Base-by-base conservation (phyloP, 2,113 vertebrate genomes). In the Syngnathus scovelli region DNA sequence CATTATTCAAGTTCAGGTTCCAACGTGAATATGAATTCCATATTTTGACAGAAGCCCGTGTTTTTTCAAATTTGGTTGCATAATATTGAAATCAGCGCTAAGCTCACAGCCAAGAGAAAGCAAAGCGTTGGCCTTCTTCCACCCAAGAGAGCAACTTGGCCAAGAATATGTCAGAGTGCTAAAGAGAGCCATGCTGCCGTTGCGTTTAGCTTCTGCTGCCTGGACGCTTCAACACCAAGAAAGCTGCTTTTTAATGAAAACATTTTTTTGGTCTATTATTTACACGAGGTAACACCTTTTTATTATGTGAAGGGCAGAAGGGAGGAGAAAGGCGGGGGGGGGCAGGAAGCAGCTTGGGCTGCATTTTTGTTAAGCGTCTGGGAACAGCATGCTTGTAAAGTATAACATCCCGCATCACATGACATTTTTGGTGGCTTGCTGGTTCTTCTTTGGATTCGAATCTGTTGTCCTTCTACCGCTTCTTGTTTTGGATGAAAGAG, bases 101-200 rank as follows among this genome's bases (percentile, higher is more conserved):
- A 67, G 83, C 80, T 83, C 68, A 11, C 77, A 79, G 87, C 83
- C 79, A 79, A 81, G 78, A 76, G 74, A 86, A 88, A 82, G 78
- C 67, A 86, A 88, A 82, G 78, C 67, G 69, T 88, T 92, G 90
- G 90, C 89, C 71, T 70, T 68, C 71, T 79, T 91, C 90, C 91
- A 90, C 79, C 27, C 61, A 37, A 66, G 70, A 79, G 78, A 78
- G 72, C 78, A 61, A 84, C 78, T 84, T 80, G 78, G 90, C 90
- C 90, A 90, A 91, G 90, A 91, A 89, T 79, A 82, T 90, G 90
- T 90, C 91, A 90, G 79, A 77, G 78, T 76, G 70, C 66, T 77
- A 89, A 87, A 86, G 85, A 69, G 76, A 86, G 87, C 86, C 72
- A 80, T 81, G 84, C 83, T 85, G 85, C 85, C 85, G 83, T 89